phyloP scores from a whole-genome alignment of 2,797 vertebrate species.

The Gambelia wislizenii region DNA sequence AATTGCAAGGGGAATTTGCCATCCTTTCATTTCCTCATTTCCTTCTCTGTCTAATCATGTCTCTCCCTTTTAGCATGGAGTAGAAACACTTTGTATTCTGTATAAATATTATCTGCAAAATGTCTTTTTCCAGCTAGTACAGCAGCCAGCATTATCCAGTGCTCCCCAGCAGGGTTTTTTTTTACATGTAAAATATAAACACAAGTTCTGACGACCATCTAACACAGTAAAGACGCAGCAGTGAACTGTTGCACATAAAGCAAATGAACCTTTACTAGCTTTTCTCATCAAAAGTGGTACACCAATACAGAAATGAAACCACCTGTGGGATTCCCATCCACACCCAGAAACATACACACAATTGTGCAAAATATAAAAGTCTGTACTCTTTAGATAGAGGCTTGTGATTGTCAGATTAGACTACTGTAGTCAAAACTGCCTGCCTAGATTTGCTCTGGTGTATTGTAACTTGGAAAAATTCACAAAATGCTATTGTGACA shows the following conservation, averaged over 20 bases:
- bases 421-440: not conserved
- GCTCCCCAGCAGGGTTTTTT: slow-evolving; percentile 19
- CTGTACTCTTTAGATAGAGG: not conserved
- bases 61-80: slow-evolving; percentile 33
- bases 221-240: not conserved
- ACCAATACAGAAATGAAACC: not conserved
- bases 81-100: not conserved
- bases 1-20: slow-evolving; percentile 38
- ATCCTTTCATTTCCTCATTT: slow-evolving; percentile 31
- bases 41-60: slow-evolving; percentile 47
- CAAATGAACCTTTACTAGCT: not conserved
- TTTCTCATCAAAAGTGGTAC: not conserved
- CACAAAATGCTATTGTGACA: not conserved
- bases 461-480: not conserved
- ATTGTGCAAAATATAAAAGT: not conserved
- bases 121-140: slow-evolving; percentile 10
- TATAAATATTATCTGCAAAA: slow-evolving; percentile 10
- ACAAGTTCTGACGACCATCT: not conserved
- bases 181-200: slow-evolving; percentile 10
- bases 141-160: slow-evolving; percentile 27
- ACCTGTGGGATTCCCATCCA: not conserved
- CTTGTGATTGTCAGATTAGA: not conserved
- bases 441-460: not conserved
- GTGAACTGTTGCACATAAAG: not conserved
- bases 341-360: not conserved